phyloP scores from a whole-genome alignment of 2,888 invertebrate species.

The Drosophila anomalata region DNA sequence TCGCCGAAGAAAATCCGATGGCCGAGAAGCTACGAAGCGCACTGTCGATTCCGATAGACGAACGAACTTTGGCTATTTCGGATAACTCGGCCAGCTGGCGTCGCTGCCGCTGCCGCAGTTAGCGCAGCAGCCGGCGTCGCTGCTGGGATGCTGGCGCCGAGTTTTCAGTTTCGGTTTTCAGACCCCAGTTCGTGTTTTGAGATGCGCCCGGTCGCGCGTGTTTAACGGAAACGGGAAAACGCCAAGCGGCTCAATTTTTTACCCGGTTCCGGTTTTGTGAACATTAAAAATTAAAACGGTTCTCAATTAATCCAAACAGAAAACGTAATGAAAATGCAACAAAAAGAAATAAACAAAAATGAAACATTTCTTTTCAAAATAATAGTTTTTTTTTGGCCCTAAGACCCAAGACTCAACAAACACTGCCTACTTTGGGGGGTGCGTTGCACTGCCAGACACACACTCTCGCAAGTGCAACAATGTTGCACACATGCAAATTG shows the following conservation, averaged over 20 bases:
- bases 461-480: constrained; percentile 11
- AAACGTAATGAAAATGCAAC: not conserved
- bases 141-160: constrained; percentile 54
- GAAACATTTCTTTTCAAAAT: not conserved
- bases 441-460: constrained; percentile 25
- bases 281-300: constrained; percentile 23
- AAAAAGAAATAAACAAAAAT: not conserved
- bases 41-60: constrained; percentile 25
- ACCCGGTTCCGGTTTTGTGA: constrained; percentile 51
- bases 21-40: constrained; percentile 22
- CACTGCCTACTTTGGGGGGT: constrained; percentile 58
- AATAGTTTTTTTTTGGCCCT: not conserved
- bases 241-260: constrained; percentile 39
- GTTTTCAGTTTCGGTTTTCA: constrained; percentile 65
- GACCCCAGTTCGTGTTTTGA: constrained; percentile 82
- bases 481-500: constrained; percentile 57
- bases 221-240: constrained; percentile 61
- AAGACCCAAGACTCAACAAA: constrained; percentile 3
- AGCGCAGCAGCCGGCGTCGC: constrained; percentile 12
- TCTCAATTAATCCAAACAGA: not conserved
- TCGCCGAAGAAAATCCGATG: constrained; percentile 25
- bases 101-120: constrained; percentile 31
- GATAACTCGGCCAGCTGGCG: constrained; percentile 59
- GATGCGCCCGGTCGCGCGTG: constrained; percentile 80
- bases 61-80: constrained; percentile 56